A percentile compares a stretch with the other conserved stretches of the same genome.
These are phyloP conservation scores for Naja naja DNA, from an alignment of 2,113 vertebrate genomes.

Conservation along the genomic window DNA sequence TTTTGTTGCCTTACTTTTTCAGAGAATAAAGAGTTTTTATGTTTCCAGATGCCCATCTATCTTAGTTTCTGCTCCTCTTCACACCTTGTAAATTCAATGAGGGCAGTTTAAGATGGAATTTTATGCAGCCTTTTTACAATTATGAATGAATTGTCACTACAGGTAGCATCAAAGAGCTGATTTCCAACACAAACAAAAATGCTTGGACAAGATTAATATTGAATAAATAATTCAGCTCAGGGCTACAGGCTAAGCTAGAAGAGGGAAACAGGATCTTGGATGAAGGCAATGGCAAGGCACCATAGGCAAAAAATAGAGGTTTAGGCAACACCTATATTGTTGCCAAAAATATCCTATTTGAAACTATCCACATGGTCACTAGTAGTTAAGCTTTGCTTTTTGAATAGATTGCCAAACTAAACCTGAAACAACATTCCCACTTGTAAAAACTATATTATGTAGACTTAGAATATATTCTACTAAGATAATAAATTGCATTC, in stretches of 20 bases:
- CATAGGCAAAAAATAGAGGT: background rate
- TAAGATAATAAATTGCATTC: background rate
- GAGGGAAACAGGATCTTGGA: background rate
- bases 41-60: background rate
- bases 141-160: background rate
- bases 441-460: background rate
- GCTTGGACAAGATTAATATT: background rate
- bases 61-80: background rate
- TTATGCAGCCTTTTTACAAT: background rate
- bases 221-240: background rate
- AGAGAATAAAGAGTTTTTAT: background rate
- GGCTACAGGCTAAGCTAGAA: background rate
- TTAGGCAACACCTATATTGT: background rate
- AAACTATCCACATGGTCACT: background rate
- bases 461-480: background rate
- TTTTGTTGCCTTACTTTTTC: background rate
- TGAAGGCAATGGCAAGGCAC: background rate
- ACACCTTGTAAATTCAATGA: background rate
- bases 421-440: background rate
- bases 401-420: background rate
- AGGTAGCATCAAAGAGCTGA: background rate
- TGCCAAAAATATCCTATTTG: background rate
- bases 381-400: background rate
- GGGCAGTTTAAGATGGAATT: background rate
- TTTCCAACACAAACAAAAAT: background rate